Evolutionary conservation across 2,888 invertebrate species (phyloP).

Genomic region (Drosophila barbarae): DNA sequence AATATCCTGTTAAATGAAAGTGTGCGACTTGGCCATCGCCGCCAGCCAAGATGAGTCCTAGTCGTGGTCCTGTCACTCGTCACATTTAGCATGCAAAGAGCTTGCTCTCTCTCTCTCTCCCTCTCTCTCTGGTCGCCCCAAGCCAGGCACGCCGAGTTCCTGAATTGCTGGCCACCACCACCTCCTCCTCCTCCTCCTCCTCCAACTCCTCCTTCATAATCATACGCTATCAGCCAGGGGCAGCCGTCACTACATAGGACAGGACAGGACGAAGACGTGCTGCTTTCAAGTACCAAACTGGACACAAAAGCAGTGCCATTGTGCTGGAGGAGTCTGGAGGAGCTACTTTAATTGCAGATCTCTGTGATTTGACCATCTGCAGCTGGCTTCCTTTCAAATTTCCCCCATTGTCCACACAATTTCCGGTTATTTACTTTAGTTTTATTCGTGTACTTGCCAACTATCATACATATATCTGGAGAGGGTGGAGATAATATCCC

Average conservation of each 20-base stretch:
- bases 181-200: conserved; percentile 1
- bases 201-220: conserved; percentile 7
- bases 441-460: neutral
- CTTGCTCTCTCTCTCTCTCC: neutral
- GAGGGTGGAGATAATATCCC: neutral
- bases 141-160: conserved; percentile 1
- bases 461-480: neutral
- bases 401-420: conserved; percentile 1
- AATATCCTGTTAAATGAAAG: conserved; percentile 52
- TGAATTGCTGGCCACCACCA: neutral
- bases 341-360: conserved; percentile 8
- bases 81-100: conserved; percentile 4
- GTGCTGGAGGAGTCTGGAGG: neutral
- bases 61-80: neutral
- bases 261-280: conserved; percentile 1
- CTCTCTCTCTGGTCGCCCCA: neutral
- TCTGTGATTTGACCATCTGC: neutral
- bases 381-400: conserved; percentile 5
- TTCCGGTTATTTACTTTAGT: neutral
- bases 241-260: neutral
- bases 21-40: conserved; percentile 20
- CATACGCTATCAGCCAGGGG: conserved; percentile 12
- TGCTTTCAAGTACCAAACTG: conserved; percentile 1
- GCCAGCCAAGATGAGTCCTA: conserved; percentile 1
- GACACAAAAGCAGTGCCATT: neutral